These are phyloP conservation scores for Eufriesea mexicana DNA, from an alignment of 1,140 invertebrate genomes.

Conservation along the genomic window DNA sequence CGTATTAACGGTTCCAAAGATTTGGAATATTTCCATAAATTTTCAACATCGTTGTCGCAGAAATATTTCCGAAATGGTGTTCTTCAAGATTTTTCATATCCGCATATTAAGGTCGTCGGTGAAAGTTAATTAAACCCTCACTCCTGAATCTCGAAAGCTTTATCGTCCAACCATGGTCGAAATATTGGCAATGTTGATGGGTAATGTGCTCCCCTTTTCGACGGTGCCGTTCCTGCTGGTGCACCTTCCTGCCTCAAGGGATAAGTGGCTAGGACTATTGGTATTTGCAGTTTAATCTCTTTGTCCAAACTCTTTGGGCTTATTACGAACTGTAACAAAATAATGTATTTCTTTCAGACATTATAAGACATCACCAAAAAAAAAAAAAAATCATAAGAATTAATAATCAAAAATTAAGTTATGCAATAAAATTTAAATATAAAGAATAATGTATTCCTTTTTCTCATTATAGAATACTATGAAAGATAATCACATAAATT, in stretches of 20 bases:
- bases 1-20: conserved; percentile 23
- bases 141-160: conserved; percentile 82
- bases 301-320: conserved; percentile 95
- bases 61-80: not conserved
- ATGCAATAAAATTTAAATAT: too few species aligned
- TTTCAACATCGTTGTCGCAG: not conserved
- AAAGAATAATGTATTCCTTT: too few species aligned
- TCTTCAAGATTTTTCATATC: not conserved
- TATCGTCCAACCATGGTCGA: conserved; percentile 93
- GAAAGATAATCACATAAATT: too few species aligned
- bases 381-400: too few species aligned
- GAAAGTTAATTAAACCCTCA: conserved; percentile 57
- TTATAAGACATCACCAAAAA: not conserved
- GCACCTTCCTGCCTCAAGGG: conserved; percentile 88
- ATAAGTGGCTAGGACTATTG: conserved; percentile 96
- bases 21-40: not conserved
- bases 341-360: not conserved
- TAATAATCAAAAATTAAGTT: too few species aligned
- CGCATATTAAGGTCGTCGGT: not conserved
- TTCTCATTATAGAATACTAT: too few species aligned
- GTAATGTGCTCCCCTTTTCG: conserved; percentile 92
- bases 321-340: conserved; percentile 89
- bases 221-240: conserved; percentile 84
- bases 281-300: conserved; percentile 95
- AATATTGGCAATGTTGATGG: conserved; percentile 96